Conservation (phyloP, 2,888 invertebrate species). For the Amiota mariae region DNA sequence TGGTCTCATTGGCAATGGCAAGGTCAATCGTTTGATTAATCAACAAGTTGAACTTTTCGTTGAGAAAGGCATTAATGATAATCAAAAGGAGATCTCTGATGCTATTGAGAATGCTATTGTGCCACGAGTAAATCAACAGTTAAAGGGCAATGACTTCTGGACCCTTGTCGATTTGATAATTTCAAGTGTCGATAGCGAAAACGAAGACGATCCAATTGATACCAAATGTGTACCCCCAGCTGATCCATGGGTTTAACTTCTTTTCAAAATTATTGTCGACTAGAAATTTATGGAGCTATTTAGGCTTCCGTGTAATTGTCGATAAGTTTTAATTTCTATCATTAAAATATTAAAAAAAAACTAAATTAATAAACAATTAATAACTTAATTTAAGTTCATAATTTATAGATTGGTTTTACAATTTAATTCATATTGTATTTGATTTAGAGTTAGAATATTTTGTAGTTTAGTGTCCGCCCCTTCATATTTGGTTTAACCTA, state of each 20-base stretch:
- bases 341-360: no score
- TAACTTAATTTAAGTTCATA: no score
- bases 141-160: constrained; percentile 69
- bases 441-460: no score
- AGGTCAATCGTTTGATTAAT: constrained; percentile 58
- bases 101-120: constrained; percentile 61
- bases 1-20: constrained; percentile 62
- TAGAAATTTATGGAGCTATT: no score
- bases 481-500: no score
- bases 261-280: constrained; percentile 43
- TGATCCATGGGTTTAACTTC: constrained; percentile 69
- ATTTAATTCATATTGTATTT: no score
- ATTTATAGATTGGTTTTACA: no score
- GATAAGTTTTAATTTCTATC: constrained; percentile 12
- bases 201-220: constrained; percentile 63
- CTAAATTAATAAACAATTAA: no score
- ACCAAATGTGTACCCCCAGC: constrained; percentile 59
- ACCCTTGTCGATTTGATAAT: constrained; percentile 58
- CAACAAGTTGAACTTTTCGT: constrained; percentile 58
- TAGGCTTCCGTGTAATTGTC: constrained; percentile 34
- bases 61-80: constrained; percentile 57
- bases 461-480: no score
- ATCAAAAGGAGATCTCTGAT: constrained; percentile 58
- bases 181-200: constrained; percentile 54
- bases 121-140: constrained; percentile 58